Conservation (phyloP, 30 jellyfish, hydroid and myxozoan species). For the Sanderia malayensis region DNA sequence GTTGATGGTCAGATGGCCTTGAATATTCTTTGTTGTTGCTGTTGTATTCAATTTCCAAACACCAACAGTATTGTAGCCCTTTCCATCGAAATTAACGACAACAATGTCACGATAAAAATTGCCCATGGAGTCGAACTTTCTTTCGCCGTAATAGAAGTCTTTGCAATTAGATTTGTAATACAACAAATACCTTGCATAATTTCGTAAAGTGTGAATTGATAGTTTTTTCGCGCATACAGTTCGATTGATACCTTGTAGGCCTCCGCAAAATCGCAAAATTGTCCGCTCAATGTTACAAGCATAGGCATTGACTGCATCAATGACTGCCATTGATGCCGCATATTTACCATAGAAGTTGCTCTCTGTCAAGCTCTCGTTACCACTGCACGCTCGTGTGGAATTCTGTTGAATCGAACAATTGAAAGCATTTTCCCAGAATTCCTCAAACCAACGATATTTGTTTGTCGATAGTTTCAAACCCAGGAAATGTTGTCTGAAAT, state of each 20-base stretch:
- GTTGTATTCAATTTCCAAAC: neutral
- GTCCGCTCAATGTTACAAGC: slow-evolving; percentile 19
- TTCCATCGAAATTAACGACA: slow-evolving; percentile 3
- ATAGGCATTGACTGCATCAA: slow-evolving; percentile 34
- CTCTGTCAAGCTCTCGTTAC: neutral
- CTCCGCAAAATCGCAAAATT: neutral
- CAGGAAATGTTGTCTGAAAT: slow-evolving; percentile 19
- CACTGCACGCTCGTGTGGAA: neutral
- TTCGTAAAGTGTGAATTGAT: neutral
- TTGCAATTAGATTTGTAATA: neutral
- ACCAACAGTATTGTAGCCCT: neutral
- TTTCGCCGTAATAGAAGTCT: neutral
- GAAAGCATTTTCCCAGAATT: slow-evolving; percentile 20
- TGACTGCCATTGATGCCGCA: slow-evolving; percentile 40
- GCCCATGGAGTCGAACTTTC: neutral
- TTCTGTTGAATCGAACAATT: neutral
- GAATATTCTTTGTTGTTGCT: neutral
- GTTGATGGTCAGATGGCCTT: neutral
- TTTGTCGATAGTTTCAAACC: neutral
- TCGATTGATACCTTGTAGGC: neutral
- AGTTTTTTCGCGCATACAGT: neutral
- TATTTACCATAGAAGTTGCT: neutral
- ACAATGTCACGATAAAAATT: neutral
- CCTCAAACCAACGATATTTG: slow-evolving; percentile 1
- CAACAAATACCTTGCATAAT: neutral